Conservation (phyloP, 2,888 invertebrate genomes). For the Himalopsyche anomala region DNA sequence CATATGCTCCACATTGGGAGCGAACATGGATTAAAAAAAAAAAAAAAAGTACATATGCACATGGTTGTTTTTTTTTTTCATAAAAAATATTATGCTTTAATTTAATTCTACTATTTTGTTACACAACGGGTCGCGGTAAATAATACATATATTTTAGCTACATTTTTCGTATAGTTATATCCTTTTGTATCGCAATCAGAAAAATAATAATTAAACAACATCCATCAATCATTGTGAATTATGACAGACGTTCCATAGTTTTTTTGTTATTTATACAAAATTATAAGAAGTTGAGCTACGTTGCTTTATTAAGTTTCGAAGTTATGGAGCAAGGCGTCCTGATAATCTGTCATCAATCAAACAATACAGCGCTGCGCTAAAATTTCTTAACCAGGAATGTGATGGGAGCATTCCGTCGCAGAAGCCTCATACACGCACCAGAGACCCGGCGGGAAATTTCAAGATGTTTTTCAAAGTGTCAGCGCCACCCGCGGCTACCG, state of each 20-base stretch:
- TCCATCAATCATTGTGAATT: too few species aligned
- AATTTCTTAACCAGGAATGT: neutral
- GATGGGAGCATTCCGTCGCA: slow-evolving; percentile 5
- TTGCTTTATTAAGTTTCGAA: slow-evolving; percentile 27
- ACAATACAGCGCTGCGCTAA: slow-evolving; percentile 28
- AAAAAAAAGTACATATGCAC: too few species aligned
- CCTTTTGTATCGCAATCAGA: too few species aligned
- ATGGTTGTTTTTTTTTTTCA: too few species aligned
- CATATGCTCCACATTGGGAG: too few species aligned
- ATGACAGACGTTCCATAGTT: neutral
- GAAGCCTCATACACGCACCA: neutral
- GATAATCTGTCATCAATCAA: slow-evolving; percentile 41
- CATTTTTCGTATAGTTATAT: too few species aligned
- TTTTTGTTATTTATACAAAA: neutral
- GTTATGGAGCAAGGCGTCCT: slow-evolving; percentile 38
- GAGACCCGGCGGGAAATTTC: neutral
- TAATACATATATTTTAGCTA: too few species aligned
- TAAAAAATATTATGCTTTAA: too few species aligned
- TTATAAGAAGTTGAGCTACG: neutral
- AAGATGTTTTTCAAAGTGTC: slow-evolving; percentile 60
- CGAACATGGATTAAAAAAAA: too few species aligned
- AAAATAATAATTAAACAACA: too few species aligned
- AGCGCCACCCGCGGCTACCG: slow-evolving; percentile 41
- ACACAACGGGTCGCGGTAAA: too few species aligned
- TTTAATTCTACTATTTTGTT: too few species aligned